These are phyloP conservation scores for Dasysyrphus tricinctus DNA, from an alignment of 2,888 invertebrate genomes.

Conservation along the genomic window DNA sequence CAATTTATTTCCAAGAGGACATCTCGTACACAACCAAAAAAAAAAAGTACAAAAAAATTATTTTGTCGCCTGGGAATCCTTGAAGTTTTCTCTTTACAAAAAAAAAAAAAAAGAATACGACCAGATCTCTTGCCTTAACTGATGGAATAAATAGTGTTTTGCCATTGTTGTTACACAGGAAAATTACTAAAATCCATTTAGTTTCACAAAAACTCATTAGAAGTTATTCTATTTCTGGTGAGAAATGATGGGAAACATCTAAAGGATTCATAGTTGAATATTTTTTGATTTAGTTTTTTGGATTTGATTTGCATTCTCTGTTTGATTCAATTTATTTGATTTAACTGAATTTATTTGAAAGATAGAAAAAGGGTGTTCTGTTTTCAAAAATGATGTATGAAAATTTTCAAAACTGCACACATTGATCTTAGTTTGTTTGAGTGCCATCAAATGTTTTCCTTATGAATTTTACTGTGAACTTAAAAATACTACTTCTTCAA, in stretches of 20 bases:
- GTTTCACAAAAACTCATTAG: conserved; percentile 50
- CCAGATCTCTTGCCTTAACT: conserved; percentile 33
- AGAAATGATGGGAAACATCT: conserved; percentile 34
- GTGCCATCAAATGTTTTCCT: too few relatives aligned
- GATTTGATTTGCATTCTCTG: conserved; percentile 51
- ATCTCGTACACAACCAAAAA: conserved; percentile 16
- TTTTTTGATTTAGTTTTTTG: background rate
- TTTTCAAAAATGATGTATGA: background rate
- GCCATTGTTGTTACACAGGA: conserved; percentile 48
- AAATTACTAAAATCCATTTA: conserved; percentile 65
- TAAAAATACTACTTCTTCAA: too few relatives aligned
- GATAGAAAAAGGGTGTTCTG: background rate
- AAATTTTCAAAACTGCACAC: too few relatives aligned
- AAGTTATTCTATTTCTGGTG: conserved; percentile 40
- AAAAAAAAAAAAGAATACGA: conserved; percentile 17
- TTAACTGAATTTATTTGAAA: background rate
- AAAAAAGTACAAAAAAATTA: conserved; percentile 39
- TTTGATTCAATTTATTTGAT: conserved; percentile 7
- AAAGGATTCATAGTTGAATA: conserved; percentile 45
- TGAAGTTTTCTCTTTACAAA: conserved; percentile 18
- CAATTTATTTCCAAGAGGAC: conserved; percentile 70
- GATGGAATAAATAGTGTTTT: conserved; percentile 24
- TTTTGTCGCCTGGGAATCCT: conserved; percentile 60
- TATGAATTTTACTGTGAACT: too few relatives aligned
- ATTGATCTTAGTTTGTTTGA: too few relatives aligned